Percentiles rank a stretch among this genome's conserved stretches.
Evolutionary conservation across 2,797 vertebrate genomes (phyloP).

Genomic region (Heteromormyrus szaboi): DNA sequence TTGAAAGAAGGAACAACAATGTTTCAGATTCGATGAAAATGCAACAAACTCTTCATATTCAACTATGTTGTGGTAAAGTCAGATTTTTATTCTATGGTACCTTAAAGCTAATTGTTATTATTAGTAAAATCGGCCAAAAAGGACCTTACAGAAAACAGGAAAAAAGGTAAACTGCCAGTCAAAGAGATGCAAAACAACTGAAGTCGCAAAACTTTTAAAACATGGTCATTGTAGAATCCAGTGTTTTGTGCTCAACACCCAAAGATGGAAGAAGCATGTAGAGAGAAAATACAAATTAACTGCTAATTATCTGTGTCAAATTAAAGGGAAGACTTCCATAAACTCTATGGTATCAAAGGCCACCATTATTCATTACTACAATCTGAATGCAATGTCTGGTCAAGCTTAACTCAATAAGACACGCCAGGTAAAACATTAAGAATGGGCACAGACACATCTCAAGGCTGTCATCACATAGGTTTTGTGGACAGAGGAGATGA

Average conservation of each 20-base stretch:
- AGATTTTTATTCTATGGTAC: background rate
- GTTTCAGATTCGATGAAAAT: background rate
- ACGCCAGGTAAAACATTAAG: background rate
- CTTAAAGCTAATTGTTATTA: background rate
- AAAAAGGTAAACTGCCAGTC: background rate
- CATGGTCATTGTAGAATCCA: background rate
- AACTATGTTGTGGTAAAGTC: background rate
- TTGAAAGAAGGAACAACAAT: background rate
- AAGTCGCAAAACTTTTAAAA: background rate
- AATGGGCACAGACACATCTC: background rate
- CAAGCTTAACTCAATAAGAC: background rate
- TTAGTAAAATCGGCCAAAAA: background rate
- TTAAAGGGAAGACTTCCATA: background rate
- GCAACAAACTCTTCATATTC: background rate
- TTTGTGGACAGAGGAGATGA: background rate
- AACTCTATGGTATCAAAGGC: background rate
- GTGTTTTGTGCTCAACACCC: background rate
- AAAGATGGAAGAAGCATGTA: background rate
- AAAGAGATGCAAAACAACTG: background rate
- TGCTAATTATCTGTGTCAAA: background rate
- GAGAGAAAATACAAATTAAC: background rate
- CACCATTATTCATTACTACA: background rate
- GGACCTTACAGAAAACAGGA: background rate
- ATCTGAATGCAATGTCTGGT: background rate
- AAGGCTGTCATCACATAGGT: background rate